Evolutionary conservation across 2,888 invertebrate species (phyloP), one percentile per base, ranked within the genome.

Genomic region (Calephelis perditalis): DNA sequence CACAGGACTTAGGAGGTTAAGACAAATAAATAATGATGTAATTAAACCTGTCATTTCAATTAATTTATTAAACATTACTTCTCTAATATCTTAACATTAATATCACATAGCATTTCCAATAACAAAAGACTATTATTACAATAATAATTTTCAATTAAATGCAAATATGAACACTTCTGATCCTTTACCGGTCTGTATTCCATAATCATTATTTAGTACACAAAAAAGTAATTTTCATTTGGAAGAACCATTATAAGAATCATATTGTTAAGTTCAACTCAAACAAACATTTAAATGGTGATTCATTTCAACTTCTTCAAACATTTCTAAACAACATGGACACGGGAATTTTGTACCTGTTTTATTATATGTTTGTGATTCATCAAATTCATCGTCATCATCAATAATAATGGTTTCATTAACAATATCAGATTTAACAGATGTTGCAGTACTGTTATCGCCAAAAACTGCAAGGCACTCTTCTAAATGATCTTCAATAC

Each of bases 321-420:
- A 71, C 77, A 92, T 81, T 65, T 82, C 67, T 71, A 92, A 84
- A 70, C 94, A 94, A 71, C 92, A 91, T 0, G 94, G 94, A 70
- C 94, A 94, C 0, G 92, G 92, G 2, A 78, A 80, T 70, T 86
- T 91, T 0, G 86, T 86, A 5, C 86, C 89, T 0, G 85, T 86
- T 0, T 78, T 81, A 69, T 92, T 92, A 54, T 87, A 74, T 1
- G 77, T 79, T 63, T 76, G 69, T 0, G 78, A 71, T 59, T 90
- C 81, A 71, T 87, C 83, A 59, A 82, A 79, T 54, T 77, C 73
- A 68, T 84, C 82, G 57, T 69, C 77, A 58, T 79, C 77, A 69
- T 81, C 83, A 46, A 84, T 72, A 0, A 82, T 68, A 59, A 85
- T 77, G 2, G 76, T 75, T 36, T 76, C 73, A 64, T 74, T 71